Conservation (phyloP, 2,113 vertebrate species). For the Poeciliopsis retropinna region DNA sequence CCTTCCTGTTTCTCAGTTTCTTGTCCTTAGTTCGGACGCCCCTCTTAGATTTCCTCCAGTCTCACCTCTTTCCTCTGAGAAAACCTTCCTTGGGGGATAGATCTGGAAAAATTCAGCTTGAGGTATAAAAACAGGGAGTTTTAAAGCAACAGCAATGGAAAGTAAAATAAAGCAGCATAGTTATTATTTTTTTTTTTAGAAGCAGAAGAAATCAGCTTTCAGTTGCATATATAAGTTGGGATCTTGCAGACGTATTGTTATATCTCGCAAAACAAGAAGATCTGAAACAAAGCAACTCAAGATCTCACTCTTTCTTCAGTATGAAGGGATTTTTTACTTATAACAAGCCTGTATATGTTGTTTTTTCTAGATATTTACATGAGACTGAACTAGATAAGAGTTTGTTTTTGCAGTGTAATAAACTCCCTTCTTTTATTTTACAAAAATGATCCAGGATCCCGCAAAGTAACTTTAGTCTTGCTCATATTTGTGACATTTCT, state of each 20-base stretch:
- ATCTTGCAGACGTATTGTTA: no score
- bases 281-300: not conserved
- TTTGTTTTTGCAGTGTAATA: no score
- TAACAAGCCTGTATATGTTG: no score
- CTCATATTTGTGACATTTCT: not conserved
- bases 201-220: constrained; percentile 29
- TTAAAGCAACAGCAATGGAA: constrained; percentile 1
- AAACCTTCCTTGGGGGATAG: constrained; percentile 72
- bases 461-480: not conserved
- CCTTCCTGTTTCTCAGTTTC: constrained; percentile 49
- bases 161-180: not conserved
- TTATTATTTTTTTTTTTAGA: constrained; percentile 34
- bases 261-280: no score
- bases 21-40: constrained; percentile 63
- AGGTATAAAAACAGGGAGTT: constrained; percentile 78
- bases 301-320: not conserved
- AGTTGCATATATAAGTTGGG: not conserved
- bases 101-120: constrained; percentile 82
- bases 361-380: no score
- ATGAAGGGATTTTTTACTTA: no score
- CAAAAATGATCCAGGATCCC: no score
- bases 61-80: constrained; percentile 63
- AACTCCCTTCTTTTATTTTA: no score
- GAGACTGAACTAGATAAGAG: no score
- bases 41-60: constrained; percentile 47